Percentiles rank a stretch among this genome's conserved stretches.
Evolutionary conservation across 2,113 vertebrate species (phyloP).

Genomic region (Labeo rohita): DNA sequence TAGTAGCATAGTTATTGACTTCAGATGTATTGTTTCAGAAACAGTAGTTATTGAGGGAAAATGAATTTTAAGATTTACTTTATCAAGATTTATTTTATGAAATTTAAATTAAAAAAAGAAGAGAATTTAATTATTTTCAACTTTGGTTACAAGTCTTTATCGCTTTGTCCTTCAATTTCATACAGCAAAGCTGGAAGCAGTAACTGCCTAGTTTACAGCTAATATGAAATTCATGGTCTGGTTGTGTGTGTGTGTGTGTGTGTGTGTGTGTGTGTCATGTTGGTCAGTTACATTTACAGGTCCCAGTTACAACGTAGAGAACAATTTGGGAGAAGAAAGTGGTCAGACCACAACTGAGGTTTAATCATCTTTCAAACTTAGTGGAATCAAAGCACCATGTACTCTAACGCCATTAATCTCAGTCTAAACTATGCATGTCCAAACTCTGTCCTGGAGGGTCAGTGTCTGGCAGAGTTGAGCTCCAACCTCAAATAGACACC

Average conservation of each 20-base stretch:
- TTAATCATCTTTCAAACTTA: not conserved
- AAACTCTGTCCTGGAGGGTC: no score
- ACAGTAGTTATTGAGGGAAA: not conserved
- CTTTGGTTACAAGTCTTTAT: constrained; percentile 1
- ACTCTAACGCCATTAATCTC: not conserved
- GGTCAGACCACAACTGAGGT: not conserved
- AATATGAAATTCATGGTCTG: not conserved
- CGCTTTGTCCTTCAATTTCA: not conserved
- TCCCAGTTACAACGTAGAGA: not conserved
- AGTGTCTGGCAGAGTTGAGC: no score
- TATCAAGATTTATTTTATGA: not conserved
- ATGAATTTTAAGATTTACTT: no score
- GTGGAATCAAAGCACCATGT: not conserved
- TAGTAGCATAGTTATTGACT: not conserved
- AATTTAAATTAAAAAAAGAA: not conserved
- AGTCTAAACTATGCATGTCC: no score
- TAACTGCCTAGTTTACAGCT: not conserved
- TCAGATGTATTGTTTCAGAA: not conserved
- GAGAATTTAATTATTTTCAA: not conserved
- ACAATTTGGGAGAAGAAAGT: not conserved
- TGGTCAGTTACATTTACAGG: not conserved
- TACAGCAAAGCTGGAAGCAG: not conserved
- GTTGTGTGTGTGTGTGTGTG: no score
- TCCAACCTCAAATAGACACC: no score
- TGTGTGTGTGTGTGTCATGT: no score